Conservation (phyloP, 1,140 invertebrate genomes). For the Caerostris extrusa region DNA sequence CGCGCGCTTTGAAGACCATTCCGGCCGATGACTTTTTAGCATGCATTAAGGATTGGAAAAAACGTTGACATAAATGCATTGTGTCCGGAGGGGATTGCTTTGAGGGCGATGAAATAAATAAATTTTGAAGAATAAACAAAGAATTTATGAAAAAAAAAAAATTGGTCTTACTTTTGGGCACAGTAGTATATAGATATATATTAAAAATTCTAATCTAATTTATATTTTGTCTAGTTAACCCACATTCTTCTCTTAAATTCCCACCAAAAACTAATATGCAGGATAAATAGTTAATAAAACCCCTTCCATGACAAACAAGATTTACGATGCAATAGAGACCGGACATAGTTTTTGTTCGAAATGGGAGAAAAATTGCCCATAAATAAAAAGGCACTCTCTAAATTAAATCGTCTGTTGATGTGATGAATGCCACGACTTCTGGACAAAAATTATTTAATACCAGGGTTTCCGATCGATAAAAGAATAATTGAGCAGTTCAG, state of each 20-base stretch:
- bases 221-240: not conserved
- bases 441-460: conserved; percentile 15
- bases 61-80: too few relatives aligned
- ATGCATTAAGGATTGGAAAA: too few relatives aligned
- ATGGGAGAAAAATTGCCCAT: conserved; percentile 5
- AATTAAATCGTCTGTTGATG: conserved; percentile 32
- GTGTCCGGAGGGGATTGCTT: too few relatives aligned
- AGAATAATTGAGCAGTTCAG: conserved; percentile 14
- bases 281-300: not conserved
- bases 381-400: conserved; percentile 38
- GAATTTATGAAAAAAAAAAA: too few relatives aligned
- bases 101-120: too few relatives aligned
- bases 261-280: not conserved
- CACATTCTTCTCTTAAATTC: not conserved
- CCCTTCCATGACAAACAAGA: not conserved
- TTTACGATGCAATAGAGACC: not conserved
- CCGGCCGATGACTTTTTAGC: too few relatives aligned
- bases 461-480: not conserved
- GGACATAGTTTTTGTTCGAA: not conserved
- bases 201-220: too few relatives aligned
- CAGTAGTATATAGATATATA: too few relatives aligned
- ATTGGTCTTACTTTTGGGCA: too few relatives aligned
- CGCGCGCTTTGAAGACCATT: too few relatives aligned
- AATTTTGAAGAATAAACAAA: too few relatives aligned
- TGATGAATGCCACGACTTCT: not conserved